Evolutionary conservation across 2,888 invertebrate genomes (phyloP), one percentile per base, ranked within the genome.

Genomic region (Parthenolecanium corni): DNA sequence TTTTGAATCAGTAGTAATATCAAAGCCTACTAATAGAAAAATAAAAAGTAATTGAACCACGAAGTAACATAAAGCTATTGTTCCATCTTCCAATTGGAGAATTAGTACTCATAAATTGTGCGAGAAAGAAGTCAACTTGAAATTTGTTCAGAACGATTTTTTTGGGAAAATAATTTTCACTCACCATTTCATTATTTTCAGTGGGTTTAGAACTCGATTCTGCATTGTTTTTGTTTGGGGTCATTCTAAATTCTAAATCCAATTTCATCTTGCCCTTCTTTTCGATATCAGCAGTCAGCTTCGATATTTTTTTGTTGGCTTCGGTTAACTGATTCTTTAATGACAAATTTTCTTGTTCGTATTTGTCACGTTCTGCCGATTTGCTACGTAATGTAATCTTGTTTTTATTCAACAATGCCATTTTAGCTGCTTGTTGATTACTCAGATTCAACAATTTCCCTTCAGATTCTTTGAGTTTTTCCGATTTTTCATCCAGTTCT

Each of bases 341-440:
- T 20, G 61, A 21, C 6, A 49, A 12, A 23, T 61, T 61, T 25
- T 61, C 61, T 24, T 61, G 61, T 18, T 61, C 61, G 51, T 36
- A 61, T 51, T 61, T 61, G 51, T 61, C 51, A 20, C 61, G 47
- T 51, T 61, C 61, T 6, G 47, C 38, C 2, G 61, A 61, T 51
- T 16, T 16, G 23, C 61, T 61, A 21, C 61, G 49, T 18, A 61
- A 40, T 11, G 61, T 61, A 3, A 49, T 51, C 3, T 40, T 47
- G 31, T 47, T 51, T 47, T 47, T 46, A n/a, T 25, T 57, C 1
- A 57, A 20, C 11, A 40, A 20, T 1, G 61, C 61, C 16, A 61
- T 49, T 61, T 61, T 61, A 14, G 51, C 61, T 31, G 61, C 61
- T 61, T 61, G 61, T 51, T 61, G 61, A 38, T 61, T 61, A 12